A percentile compares a stretch with the other conserved stretches of the same genome.
phyloP scores from a whole-genome alignment of 2,797 vertebrate species.

The Pseudopleuronectes americanus region DNA sequence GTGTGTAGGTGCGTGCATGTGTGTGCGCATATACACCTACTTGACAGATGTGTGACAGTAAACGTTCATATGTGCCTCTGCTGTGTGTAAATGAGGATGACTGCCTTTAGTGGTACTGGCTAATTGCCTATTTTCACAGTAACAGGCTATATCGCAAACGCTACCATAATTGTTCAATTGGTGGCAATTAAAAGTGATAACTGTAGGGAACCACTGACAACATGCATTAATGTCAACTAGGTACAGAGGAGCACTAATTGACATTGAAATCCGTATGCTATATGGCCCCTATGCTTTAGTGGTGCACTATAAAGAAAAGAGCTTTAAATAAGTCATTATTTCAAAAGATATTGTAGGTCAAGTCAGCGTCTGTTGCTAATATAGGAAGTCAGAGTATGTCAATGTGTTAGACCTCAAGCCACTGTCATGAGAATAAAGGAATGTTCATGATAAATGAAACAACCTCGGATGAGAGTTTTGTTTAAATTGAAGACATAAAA shows the following conservation, averaged over 20 bases:
- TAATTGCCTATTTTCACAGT: slow-evolving; percentile 40
- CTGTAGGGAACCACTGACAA: slow-evolving; percentile 21
- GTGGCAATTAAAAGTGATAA: slow-evolving; percentile 44
- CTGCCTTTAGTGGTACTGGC: slow-evolving; percentile 15
- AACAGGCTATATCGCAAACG: slow-evolving; percentile 5
- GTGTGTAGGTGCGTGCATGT: not conserved
- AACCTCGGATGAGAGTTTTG: no score
- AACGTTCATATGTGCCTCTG: not conserved
- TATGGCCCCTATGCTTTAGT: not conserved
- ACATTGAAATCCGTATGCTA: slow-evolving; percentile 7
- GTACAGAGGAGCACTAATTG: slow-evolving; percentile 15
- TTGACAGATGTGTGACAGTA: not conserved
- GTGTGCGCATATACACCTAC: not conserved
- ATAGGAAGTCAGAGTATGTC: no score
- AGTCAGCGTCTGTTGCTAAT: no score
- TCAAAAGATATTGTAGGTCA: no score
- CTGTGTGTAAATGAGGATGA: not conserved
- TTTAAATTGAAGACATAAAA: no score
- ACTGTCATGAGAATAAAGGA: no score
- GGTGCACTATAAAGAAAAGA: not conserved
- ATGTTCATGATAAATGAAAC: no score
- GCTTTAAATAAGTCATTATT: not conserved
- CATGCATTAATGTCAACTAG: not conserved
- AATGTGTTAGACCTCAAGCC: no score
- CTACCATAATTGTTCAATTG: slow-evolving; percentile 30